phyloP scores from a whole-genome alignment of 2,113 vertebrate species.

The Falco punctatus region DNA sequence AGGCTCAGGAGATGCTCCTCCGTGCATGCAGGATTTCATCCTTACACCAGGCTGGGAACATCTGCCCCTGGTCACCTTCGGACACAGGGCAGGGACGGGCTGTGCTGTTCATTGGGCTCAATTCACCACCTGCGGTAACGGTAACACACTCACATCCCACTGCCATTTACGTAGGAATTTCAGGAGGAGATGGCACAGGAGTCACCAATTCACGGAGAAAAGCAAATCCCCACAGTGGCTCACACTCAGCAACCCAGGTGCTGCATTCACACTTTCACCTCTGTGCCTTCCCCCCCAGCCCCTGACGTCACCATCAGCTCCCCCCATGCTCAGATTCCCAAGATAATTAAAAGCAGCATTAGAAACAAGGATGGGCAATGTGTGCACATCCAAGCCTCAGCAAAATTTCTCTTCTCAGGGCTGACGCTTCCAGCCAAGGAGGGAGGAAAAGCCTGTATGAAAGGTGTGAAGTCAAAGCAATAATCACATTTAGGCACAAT shows the following conservation, averaged over 20 bases:
- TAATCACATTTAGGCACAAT: neutral
- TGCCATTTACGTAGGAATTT: neutral
- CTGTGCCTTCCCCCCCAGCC: neutral
- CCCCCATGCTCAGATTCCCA: neutral
- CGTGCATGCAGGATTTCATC: neutral
- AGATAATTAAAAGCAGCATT: neutral
- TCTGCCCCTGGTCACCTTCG: neutral
- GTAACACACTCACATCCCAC: neutral
- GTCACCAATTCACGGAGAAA: neutral
- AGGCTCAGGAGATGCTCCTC: neutral
- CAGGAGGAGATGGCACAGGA: neutral
- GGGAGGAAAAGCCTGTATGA: neutral
- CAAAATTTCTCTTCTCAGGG: neutral
- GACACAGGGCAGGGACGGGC: neutral
- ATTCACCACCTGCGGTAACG: neutral
- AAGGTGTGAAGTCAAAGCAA: neutral
- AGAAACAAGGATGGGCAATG: rapidly evolving
- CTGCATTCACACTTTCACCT: neutral
- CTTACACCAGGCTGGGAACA: neutral
- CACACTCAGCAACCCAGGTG: neutral
- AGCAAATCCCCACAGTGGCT: rapidly evolving
- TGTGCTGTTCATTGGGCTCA: rapidly evolving
- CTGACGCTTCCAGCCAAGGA: neutral
- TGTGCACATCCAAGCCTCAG: neutral
- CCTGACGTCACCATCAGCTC: neutral